Conservation (phyloP, 1,140 invertebrate genomes). For the Teleogryllus occipitalis region DNA sequence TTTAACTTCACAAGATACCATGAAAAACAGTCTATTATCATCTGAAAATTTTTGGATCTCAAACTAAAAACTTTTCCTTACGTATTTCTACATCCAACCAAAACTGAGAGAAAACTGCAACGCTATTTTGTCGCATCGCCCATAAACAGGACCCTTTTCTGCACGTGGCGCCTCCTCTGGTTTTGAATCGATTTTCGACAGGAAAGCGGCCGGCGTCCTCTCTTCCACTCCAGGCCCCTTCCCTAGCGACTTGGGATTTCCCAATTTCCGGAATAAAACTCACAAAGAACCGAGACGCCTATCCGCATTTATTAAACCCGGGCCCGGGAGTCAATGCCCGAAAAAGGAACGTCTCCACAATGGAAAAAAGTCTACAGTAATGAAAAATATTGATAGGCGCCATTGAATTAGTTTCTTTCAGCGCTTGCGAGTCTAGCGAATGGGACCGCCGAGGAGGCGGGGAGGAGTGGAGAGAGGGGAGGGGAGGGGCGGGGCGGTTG, state of each 20-base stretch:
- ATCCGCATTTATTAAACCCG: neutral
- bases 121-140: too few relatives aligned
- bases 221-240: neutral
- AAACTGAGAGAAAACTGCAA: too few relatives aligned
- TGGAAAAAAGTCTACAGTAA: neutral
- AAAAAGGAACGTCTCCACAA: neutral
- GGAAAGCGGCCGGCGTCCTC: neutral
- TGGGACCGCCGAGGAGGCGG: neutral
- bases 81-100: too few relatives aligned
- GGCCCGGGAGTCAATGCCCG: neutral
- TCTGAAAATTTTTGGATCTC: too few relatives aligned
- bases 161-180: neutral
- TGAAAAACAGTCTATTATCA: too few relatives aligned
- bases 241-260: neutral
- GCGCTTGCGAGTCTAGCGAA: too few relatives aligned
- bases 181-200: neutral
- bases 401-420: neutral
- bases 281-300: neutral
- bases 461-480: neutral
- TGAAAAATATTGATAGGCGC: neutral
- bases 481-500: neutral
- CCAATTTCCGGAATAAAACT: constrained; percentile 4
- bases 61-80: too few relatives aligned
- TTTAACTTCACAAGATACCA: too few relatives aligned
- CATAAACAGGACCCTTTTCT: neutral